Base-by-base conservation (phyloP, 2,888 invertebrate genomes). In the Athetis lepigone region DNA sequence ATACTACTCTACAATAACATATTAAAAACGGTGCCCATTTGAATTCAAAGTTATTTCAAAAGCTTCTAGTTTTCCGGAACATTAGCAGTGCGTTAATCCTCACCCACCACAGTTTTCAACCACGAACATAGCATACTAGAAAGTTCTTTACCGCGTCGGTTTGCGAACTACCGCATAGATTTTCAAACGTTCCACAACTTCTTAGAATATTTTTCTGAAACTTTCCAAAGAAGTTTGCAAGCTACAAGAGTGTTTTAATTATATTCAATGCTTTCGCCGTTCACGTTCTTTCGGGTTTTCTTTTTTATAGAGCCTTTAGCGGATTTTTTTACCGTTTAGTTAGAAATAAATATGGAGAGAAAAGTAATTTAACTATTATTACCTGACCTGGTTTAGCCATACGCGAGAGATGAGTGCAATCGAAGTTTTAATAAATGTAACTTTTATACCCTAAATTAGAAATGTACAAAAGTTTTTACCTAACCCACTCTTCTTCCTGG, bases 231-330 rank as follows among this genome's bases (percentile, higher is more conserved):
- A 54, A 42, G 13, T 73, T 73, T 39, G 29, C 39, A 50, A 67
- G 19, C 58, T 40, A 50, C 36, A 51, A 51, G 72, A 50, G 60
- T 51, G 55, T 60, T 70, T 70, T 74, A 70, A 70, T 70, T 74
- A 68, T 56, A 70, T 68, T 60, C 50, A 59, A 55, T 42, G 60
- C 29, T 18, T 39, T 16, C n/a, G 51, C 36, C 21, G 39, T 37
- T 67, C 19, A 50, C 50, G 33, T 39, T 62, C 23, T 13, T 67
- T 21, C 7, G 7, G 56, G 29, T 45, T 68, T 68, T 33, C 5
- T 68, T 68, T 29, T 37, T 19, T 19, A 25, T 16, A 19, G 18
- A 19, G 37, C 29, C 4, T 25, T 68, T 51, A 2, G 13, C 13
- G 16, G 13, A 39, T 57, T 45, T n/a, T 43, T 55, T 66, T 5